Base-by-base conservation (phyloP, 2,888 invertebrate genomes). In the Prosopocoilus inquinatus region DNA sequence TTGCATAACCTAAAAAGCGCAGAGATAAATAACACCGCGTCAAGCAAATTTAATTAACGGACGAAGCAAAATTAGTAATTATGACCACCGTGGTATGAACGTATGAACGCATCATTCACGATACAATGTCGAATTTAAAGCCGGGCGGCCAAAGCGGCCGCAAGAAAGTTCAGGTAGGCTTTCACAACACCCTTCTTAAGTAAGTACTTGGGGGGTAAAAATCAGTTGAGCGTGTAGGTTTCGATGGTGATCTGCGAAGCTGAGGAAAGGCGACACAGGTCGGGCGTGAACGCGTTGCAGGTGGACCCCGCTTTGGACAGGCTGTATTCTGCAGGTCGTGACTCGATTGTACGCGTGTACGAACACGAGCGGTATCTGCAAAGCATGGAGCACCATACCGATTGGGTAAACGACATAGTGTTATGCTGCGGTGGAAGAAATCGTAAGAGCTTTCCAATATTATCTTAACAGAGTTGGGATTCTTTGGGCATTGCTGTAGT, bases 361-460 rank as follows among this genome's bases (percentile, higher is more conserved):
- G 89, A 91, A 75, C 82, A 87, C 75, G 90, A 91, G 63, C 86
- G 86, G 50, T 97, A 95, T 73, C 84, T 94, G 58, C 93, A 95
- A 73, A 95, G 96, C 32, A 95, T 99, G 96, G 98, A 99, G 76
- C 98, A 99, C 78, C 99, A 99, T 75, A 98, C 97, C 2, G 99
- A 99, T 78, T 99, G 99, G 99, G 97, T 99, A 47, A 99, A 99
- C 78, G 99, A 99, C 79, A 95, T 99, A 73, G 92, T 98, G 36
- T 82, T 99, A 28, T 99, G 98, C 75, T 97, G 97, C 77, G 92
- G 92, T 62, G 98, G 98, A 35, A 90, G 94, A 76, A 96, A 97
- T 78, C 84, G 93, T 93, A 79, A 79, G 84, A 79, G 45, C 35
- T 35, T 35, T 35, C 35, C 9, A 35, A 35, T 35, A 9, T 35